phyloP scores from a whole-genome alignment of 2,888 invertebrate species.

The Agonopterix heracliana region DNA sequence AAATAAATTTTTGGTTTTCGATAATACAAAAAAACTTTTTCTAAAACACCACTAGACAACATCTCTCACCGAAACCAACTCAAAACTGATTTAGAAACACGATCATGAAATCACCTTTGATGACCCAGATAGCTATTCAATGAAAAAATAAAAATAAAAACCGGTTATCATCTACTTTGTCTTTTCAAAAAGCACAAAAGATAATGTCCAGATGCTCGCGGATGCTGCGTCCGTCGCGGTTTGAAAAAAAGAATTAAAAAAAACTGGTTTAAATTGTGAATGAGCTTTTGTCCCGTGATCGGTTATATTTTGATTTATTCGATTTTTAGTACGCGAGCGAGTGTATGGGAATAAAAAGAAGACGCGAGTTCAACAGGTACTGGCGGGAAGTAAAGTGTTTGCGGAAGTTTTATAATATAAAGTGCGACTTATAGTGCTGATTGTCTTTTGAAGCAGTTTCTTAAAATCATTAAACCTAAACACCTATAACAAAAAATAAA shows the following conservation, averaged over 20 bases:
- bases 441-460: too few species aligned
- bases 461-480: too few species aligned
- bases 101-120: slow-evolving; percentile 47
- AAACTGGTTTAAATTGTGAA: slow-evolving; percentile 64
- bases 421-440: too few species aligned
- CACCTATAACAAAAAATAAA: too few species aligned
- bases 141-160: slow-evolving; percentile 41
- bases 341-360: slow-evolving; percentile 64
- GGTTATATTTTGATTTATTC: slow-evolving; percentile 74
- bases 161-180: slow-evolving; percentile 62
- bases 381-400: slow-evolving; percentile 31
- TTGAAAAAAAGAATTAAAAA: slow-evolving; percentile 39
- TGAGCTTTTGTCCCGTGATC: slow-evolving; percentile 67
- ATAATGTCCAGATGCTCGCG: slow-evolving; percentile 60
- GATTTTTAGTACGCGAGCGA: slow-evolving; percentile 62
- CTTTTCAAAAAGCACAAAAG: slow-evolving; percentile 59
- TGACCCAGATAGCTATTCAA: slow-evolving; percentile 58
- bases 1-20: too few species aligned
- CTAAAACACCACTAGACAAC: too few species aligned
- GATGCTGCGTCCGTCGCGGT: slow-evolving; percentile 60
- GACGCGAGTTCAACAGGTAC: slow-evolving; percentile 69
- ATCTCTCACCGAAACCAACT: slow-evolving; percentile 24
- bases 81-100: slow-evolving; percentile 39
- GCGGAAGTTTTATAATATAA: neutral
- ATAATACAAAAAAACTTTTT: too few species aligned